Conservation (phyloP, 2,888 invertebrate genomes). For the Papilio elwesi region DNA sequence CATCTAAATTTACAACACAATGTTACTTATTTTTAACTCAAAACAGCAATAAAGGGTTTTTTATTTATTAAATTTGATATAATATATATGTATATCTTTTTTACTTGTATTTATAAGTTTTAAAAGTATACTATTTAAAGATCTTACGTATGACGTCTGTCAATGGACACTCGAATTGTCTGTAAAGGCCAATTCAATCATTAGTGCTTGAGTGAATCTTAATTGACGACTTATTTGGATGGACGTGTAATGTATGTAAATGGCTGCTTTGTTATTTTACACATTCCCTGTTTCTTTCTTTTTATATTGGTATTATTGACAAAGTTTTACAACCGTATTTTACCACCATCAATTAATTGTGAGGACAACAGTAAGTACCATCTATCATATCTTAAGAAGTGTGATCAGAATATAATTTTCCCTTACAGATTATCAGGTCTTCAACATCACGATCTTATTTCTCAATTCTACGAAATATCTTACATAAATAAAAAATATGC, state of each 20-base stretch:
- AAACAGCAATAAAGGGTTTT: too few relatives aligned
- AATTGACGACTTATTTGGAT: not conserved
- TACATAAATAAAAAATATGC: too few relatives aligned
- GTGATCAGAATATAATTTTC: not conserved
- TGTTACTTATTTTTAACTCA: too few relatives aligned
- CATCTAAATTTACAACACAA: too few relatives aligned
- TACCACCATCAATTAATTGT: not conserved
- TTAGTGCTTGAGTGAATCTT: slow-evolving; percentile 10
- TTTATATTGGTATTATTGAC: too few relatives aligned
- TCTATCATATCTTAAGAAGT: not conserved
- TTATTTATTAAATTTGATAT: too few relatives aligned
- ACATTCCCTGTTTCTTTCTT: not conserved
- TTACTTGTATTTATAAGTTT: not conserved
- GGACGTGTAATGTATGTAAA: slow-evolving; percentile 9
- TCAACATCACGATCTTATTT: too few relatives aligned
- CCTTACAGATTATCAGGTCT: too few relatives aligned
- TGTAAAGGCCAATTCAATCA: slow-evolving; percentile 10
- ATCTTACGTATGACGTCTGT: not conserved
- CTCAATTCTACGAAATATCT: too few relatives aligned
- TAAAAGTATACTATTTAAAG: not conserved
- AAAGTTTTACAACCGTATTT: too few relatives aligned
- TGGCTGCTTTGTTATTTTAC: not conserved
- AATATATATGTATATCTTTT: too few relatives aligned
- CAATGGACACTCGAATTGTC: not conserved
- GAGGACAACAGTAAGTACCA: not conserved